Percentiles rank a stretch among this genome's conserved stretches.
Conservation (phyloP, 2,797 vertebrate species). For the Lagorchestes hirsutus region DNA sequence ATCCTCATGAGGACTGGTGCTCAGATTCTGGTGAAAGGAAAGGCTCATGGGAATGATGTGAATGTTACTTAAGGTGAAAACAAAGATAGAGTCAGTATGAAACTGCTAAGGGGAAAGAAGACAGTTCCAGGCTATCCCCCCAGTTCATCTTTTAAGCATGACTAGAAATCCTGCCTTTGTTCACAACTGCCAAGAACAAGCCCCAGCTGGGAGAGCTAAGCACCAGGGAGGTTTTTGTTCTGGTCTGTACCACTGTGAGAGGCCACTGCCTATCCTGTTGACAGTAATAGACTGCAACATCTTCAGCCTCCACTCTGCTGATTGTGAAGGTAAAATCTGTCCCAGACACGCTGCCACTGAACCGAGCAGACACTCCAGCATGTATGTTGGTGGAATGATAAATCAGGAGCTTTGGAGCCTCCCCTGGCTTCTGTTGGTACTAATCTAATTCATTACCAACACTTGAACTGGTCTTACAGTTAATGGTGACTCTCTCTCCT, state of each 20-base stretch:
- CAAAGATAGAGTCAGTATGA: background rate
- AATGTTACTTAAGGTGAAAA: background rate
- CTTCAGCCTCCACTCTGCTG: constrained; percentile 1
- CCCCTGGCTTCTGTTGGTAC: too few species aligned
- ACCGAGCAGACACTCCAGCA: too few species aligned
- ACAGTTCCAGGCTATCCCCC: background rate
- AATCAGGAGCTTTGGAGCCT: too few species aligned
- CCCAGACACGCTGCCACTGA: too few species aligned
- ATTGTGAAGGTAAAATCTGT: background rate
- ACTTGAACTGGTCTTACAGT: too few species aligned
- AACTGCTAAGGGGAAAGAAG: background rate
- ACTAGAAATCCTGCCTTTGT: background rate
- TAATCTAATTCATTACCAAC: too few species aligned
- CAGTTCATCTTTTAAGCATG: background rate
- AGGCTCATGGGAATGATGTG: background rate
- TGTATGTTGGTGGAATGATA: too few species aligned
- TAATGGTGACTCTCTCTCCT: too few species aligned
- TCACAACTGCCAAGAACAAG: background rate
- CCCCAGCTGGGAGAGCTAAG: background rate
- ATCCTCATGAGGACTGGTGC: background rate
- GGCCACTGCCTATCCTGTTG: background rate
- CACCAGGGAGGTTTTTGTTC: constrained; percentile 9
- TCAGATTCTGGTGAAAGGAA: background rate
- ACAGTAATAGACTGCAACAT: constrained; percentile 55
- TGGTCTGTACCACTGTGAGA: constrained; percentile 42